phyloP scores from a whole-genome alignment of 2,888 invertebrate species.

The Patella caerulea region DNA sequence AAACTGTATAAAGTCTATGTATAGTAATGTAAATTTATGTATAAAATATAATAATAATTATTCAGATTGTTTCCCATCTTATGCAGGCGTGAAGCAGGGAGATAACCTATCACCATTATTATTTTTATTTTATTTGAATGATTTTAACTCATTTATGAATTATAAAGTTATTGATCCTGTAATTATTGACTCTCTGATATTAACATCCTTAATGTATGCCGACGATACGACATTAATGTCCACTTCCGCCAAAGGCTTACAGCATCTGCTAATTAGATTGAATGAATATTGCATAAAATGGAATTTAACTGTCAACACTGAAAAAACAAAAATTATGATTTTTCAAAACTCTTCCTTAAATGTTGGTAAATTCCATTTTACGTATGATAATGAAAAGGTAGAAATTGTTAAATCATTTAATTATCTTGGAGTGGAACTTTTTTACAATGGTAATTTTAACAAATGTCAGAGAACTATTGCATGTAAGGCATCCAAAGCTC shows the following conservation, averaged over 20 bases:
- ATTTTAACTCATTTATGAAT: background rate
- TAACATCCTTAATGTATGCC: slow-evolving; percentile 1
- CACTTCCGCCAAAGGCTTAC: background rate
- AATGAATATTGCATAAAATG: background rate
- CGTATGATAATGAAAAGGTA: too few relatives aligned
- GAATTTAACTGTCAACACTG: too few relatives aligned
- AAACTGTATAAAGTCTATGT: slow-evolving; percentile 1
- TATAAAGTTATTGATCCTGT: slow-evolving; percentile 1
- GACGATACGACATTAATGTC: background rate
- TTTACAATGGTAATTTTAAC: too few relatives aligned
- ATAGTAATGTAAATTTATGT: slow-evolving; percentile 7
- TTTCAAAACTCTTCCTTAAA: too few relatives aligned
- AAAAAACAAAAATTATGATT: too few relatives aligned
- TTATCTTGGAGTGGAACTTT: too few relatives aligned
- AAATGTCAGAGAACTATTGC: too few relatives aligned
- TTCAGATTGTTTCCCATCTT: background rate
- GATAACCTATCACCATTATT: background rate
- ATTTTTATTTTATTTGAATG: slow-evolving; percentile 1
- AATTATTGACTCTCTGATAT: background rate
- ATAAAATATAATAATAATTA: background rate
- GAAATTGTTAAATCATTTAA: too few relatives aligned
- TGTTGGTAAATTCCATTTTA: too few relatives aligned
- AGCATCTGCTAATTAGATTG: background rate
- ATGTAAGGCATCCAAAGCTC: too few relatives aligned
- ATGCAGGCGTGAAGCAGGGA: background rate